phyloP scores from a whole-genome alignment of 2,113 vertebrate genomes.

The Hydrolagus affinis region DNA sequence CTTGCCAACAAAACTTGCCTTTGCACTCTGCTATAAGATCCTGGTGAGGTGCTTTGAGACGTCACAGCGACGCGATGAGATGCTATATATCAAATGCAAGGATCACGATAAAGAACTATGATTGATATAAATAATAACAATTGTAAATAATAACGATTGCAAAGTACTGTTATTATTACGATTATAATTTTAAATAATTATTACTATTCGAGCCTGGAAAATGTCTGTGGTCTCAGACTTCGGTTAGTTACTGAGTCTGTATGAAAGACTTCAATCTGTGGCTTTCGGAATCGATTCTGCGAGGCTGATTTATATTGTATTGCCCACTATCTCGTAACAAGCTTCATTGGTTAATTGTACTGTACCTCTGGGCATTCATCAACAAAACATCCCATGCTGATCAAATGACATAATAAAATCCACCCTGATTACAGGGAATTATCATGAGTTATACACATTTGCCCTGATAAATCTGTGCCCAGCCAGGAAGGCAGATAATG shows the following conservation, averaged over 20 bases:
- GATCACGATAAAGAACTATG: too few relatives aligned
- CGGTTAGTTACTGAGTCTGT: not conserved
- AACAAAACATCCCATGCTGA: not conserved
- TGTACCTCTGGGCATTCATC: not conserved
- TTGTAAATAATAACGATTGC: too few relatives aligned
- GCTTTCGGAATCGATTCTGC: not conserved
- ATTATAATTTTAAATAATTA: too few relatives aligned
- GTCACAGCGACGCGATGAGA: too few relatives aligned
- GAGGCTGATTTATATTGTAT: not conserved
- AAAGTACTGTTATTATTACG: too few relatives aligned
- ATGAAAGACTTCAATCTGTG: not conserved
- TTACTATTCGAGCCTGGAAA: too few relatives aligned
- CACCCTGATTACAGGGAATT: not conserved
- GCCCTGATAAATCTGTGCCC: not conserved
- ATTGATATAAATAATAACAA: too few relatives aligned
- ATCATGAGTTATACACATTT: not conserved
- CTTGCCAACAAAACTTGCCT: too few relatives aligned
- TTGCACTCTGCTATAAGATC: too few relatives aligned
- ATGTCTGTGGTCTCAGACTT: too few relatives aligned
- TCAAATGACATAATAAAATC: not conserved
- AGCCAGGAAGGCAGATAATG: not conserved
- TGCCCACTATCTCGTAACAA: not conserved
- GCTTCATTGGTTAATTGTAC: conserved; percentile 6
- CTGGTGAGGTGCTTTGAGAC: too few relatives aligned
- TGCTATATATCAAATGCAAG: too few relatives aligned